Evolutionary conservation across 1,140 invertebrate species (phyloP), one percentile per base, ranked within the genome.

Genomic region (Eumeta japonica): DNA sequence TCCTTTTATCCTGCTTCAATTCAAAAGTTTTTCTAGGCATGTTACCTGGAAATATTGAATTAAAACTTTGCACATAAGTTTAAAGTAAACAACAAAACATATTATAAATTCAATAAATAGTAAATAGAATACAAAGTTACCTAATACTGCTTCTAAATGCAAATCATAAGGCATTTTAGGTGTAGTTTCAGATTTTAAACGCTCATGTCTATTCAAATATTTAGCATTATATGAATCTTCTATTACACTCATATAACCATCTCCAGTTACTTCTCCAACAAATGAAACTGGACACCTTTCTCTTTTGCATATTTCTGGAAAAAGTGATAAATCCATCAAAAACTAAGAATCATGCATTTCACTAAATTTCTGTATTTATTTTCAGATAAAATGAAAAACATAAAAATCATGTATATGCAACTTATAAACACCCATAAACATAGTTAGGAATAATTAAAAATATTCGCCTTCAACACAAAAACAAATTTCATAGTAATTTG

Each of bases 211-310:
- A 24, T 50, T 61, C 17, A 68, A 18, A 19, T 76, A 74, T 10
- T 55, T 43, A 14, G 77, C 52, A 3, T 78, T 78, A 20, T 75
- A 66, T 1, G 63, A 68, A 42, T 83, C 79, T 60, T 89, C 87
- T 2, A 86, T 72, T 1, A 92, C 72, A 45, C 87, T 83, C 24
- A 91, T 91, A 59, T 83, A 87, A 19, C 92, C 90, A 68, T 88
- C 85, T 3, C 87, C 90, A 0, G 92, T 95, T 0, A 98, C 90
- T 44, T 86, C 83, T 0, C 96, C 96, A 3, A 98, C 95, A 75
- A 95, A 89, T 55, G 87, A 89, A 5, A 98, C 85, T 2, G 91
- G 90, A 67, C 96, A 98, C 43, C 90, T 83, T 79, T 98, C 96
- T 40, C 96, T 78, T 10, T 75, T 57, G 27, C 89, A 87, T 35